Base-by-base conservation (phyloP, 2,888 invertebrate species). In the Erannis defoliaria region DNA sequence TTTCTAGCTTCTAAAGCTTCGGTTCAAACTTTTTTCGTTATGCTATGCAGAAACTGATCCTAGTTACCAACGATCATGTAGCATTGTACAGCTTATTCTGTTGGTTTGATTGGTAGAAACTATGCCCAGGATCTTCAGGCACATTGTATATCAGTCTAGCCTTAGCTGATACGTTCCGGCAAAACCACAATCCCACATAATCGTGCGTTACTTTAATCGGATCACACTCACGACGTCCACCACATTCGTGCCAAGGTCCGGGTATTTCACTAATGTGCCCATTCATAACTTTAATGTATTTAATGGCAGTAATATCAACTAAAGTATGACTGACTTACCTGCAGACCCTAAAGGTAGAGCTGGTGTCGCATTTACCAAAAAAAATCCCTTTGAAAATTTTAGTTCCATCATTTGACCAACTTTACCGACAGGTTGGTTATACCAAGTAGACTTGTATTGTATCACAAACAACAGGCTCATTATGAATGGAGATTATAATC, bases 191-290 rank as follows among this genome's bases (percentile, higher is more conserved):
- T 26, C 18, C 38, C 29, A 40, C 19, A 29, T 29, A 51, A 40
- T 54, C 42, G 43, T 54, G 54, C 54, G 54, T 40, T 19, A 58
- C 53, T 60, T 55, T 49, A 67, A 67, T 68, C 64, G 53, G 68
- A 56, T 66, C 58, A 63, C 38, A 56, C 62, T 70, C 68, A 71
- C 68, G 67, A 66, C 37, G 35, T 26, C 29, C 29, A 54, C 55
- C 54, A 61, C 67, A 71, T 66, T 64, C 56, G 64, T 70, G 70
- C 60, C 71, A 71, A 71, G 71, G 71, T 57, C 54, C 46, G 37
- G 54, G 33, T 66, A 69, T 68, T 67, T 67, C 64, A 62, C 66
- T 71, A 71, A 68, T 68, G 62, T 45, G 38, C 42, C 50, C 56
- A 67, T 68, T 68, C 64, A 66, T 60, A 71, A 66, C 59, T 54